Evolutionary conservation across 1,140 invertebrate species (phyloP), one percentile per base, ranked within the genome.

Genomic region (Anthonomus grandis): DNA sequence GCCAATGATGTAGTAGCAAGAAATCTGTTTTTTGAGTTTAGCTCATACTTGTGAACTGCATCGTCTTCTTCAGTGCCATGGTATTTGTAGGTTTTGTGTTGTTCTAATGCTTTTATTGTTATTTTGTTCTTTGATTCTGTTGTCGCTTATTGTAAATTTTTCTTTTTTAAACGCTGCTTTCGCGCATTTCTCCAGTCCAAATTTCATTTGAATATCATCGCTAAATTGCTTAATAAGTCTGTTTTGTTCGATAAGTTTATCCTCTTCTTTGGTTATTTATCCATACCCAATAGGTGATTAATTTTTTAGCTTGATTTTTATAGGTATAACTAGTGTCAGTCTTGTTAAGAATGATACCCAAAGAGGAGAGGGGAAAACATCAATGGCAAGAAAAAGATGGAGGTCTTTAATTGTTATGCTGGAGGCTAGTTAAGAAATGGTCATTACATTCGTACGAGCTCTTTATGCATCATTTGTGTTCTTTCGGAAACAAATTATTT

Each of bases 181-280:
- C 17, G 17, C 38, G 13, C 17, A 39, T 39, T 39, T 39, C 6
- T 18, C 38, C 17, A 39, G 17, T 6, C 38, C 17, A 41, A n/a
- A 41, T 18, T 41, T 6, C 13, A 41, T 41, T n/a, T 41, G 6
- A 15, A 41, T 41, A 13, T 41, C 38, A 18, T 41, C 38, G 38
- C 38, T 41, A 15, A 41, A 41, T 18, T 41, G 8, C 15, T 41
- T 41, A 8, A 41, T 15, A 6, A 41, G 9, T 13, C 6, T n/a
- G n/a, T 13, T 8, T 18, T 41, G 38, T 9, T n/a, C 18, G 18
- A 8, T n/a, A 9, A 41, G 38, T 41, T 41, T 15, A 9, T 41
- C 18, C 8, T 41, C 38, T 5, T 8, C 15, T 18, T 41, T 41
- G 6, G 38, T 15, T 6, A 41, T 18, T 41, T 15, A 41, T 41